A percentile compares a stretch with the other conserved stretches of the same genome.
phyloP scores from a whole-genome alignment of 1,140 invertebrate species.

The Goniozus legneri region DNA sequence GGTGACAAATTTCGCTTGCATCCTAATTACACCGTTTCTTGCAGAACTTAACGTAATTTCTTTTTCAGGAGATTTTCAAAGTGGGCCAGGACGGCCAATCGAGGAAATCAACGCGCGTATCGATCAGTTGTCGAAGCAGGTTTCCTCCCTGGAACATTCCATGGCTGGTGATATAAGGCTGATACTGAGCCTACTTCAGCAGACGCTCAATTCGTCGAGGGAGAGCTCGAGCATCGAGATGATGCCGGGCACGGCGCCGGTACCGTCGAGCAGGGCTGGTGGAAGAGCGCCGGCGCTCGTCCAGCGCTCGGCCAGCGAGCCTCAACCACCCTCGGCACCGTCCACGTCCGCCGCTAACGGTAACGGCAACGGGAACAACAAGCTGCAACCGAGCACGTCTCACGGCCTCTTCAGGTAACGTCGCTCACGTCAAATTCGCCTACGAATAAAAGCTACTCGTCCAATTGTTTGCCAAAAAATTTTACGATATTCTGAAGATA shows the following conservation, averaged over 20 bases:
- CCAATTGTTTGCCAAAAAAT: no score
- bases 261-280: conserved; percentile 42
- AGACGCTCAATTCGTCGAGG: conserved; percentile 50
- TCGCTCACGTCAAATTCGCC: neutral
- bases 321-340: conserved; percentile 55
- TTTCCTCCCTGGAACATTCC: conserved; percentile 62
- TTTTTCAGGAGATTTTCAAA: conserved; percentile 46
- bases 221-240: conserved; percentile 47
- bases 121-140: conserved; percentile 63
- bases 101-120: conserved; percentile 60
- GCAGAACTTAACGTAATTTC: no score
- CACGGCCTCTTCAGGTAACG: conserved; percentile 48
- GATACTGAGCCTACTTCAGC: conserved; percentile 65
- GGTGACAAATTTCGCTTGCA: neutral
- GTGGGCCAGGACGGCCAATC: conserved; percentile 48
- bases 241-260: conserved; percentile 48
- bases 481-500: no score
- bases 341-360: conserved; percentile 36
- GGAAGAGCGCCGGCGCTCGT: conserved; percentile 51
- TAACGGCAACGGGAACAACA: conserved; percentile 43
- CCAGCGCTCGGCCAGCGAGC: conserved; percentile 62
- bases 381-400: conserved; percentile 47
- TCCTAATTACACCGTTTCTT: neutral
- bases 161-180: conserved; percentile 65
- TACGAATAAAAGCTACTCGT: no score